Evolutionary conservation across 2,113 vertebrate genomes (phyloP).

Genomic region (Mustela nigripes): DNA sequence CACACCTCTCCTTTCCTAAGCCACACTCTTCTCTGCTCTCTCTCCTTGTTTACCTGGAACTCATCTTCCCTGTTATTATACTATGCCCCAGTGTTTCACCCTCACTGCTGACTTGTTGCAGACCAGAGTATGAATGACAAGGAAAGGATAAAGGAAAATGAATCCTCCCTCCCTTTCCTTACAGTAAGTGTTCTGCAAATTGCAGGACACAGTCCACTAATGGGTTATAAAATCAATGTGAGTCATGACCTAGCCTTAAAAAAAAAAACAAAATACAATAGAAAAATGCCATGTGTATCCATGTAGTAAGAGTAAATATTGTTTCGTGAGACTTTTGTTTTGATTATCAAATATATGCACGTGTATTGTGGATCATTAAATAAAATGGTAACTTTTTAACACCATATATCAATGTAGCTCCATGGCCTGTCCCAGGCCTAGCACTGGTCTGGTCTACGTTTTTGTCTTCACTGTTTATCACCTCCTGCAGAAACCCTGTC

Average conservation of each 20-base stretch:
- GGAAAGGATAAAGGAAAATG: background rate
- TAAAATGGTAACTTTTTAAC: slow-evolving; percentile 37
- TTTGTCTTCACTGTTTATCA: background rate
- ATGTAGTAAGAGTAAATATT: slow-evolving; percentile 49
- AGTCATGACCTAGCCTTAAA: slow-evolving; percentile 55
- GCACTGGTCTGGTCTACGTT: slow-evolving; percentile 1
- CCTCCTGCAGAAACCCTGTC: background rate
- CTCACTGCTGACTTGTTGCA: background rate
- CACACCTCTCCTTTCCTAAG: background rate
- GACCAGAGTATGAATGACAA: background rate
- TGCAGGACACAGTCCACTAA: slow-evolving; percentile 12
- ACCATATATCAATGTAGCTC: background rate
- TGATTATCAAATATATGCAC: slow-evolving; percentile 21
- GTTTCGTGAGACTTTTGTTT: slow-evolving; percentile 1
- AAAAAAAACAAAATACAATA: slow-evolving; percentile 43
- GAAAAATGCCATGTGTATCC: slow-evolving; percentile 23
- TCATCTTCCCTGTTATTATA: background rate
- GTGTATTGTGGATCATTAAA: slow-evolving; percentile 7
- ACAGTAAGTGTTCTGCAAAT: slow-evolving; percentile 41
- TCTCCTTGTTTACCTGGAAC: background rate
- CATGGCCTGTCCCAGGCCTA: background rate
- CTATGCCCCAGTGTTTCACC: background rate
- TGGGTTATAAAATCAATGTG: slow-evolving; percentile 49
- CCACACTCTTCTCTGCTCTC: background rate
- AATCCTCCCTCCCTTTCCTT: background rate